Evolutionary conservation across 2,113 vertebrate genomes (phyloP).

Genomic region (Sylvilagus bachmani): DNA sequence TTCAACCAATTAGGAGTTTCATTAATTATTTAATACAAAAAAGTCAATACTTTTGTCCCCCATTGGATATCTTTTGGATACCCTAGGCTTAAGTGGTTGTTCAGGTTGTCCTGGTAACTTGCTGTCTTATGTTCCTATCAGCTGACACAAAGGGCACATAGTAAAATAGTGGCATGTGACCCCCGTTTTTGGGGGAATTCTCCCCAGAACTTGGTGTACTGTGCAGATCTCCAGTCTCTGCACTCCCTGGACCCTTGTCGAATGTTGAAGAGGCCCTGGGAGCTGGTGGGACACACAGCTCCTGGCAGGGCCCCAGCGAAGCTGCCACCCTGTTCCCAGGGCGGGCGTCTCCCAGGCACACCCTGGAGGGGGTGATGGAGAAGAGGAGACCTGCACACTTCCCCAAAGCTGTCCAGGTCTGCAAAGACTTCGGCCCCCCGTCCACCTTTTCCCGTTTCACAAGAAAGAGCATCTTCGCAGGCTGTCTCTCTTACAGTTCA

Average conservation of each 20-base stretch:
- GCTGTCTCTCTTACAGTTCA: background rate
- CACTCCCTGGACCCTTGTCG: background rate
- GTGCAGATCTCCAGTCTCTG: background rate
- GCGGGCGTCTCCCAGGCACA: background rate
- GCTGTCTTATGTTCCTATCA: constrained; percentile 26
- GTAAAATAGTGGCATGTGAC: background rate
- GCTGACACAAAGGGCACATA: background rate
- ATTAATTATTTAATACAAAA: constrained; percentile 73
- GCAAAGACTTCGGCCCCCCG: background rate
- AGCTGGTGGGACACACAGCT: background rate
- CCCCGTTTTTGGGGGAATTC: background rate
- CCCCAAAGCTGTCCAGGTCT: constrained; percentile 35
- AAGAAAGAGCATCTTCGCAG: background rate
- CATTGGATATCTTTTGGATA: constrained; percentile 24
- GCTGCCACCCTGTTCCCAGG: background rate
- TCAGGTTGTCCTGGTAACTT: constrained; percentile 28
- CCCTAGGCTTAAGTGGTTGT: background rate
- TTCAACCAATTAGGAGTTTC: constrained; percentile 57
- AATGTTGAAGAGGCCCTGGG: background rate
- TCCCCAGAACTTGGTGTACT: background rate
- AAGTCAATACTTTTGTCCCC: constrained; percentile 55
- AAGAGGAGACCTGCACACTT: background rate
- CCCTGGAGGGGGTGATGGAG: background rate
- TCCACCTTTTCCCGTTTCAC: background rate
- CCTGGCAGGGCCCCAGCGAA: background rate